Base-by-base conservation (phyloP, 2,797 vertebrate genomes). In the Mico argentatus region DNA sequence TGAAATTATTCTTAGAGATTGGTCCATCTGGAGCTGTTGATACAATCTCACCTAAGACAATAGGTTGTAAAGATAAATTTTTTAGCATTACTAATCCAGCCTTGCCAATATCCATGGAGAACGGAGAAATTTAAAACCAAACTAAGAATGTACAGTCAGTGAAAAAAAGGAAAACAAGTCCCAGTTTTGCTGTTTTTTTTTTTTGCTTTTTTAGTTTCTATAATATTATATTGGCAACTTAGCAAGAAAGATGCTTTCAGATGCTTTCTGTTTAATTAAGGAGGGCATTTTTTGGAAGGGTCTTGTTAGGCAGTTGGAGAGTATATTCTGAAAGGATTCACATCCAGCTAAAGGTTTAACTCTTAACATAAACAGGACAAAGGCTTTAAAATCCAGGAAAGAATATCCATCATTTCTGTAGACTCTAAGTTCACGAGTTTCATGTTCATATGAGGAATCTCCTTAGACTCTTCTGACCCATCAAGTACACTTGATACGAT, bases 1-100 rank as follows among this genome's bases (percentile, higher is more conserved):
- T 98, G 99, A 99, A 99, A 99, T 99, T 99, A 99, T 99, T 99
- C 99, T 99, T 98, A 98, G 98, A 99, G 99, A 99, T 98, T 99
- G 99, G 99, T 99, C 99, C 99, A 99, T 99, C 99, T 99, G 99
- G 98, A 99, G 98, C 97, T 97, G 97, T 97, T 98, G 99, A 99
- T 99, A 98, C 95, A 95, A 99, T 99, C 98, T 99, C 98, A 95
- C 98, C 97, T 97, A 98, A 98, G 98, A 99, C 98, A 98, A 98
- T 99, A 98, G 98, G 98, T 98, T 99, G 98, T 98, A 98, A 98
- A 99, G 98, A 99, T 98, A 99, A 97, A 95, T 98, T 98, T 98
- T 98, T 98, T 97, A 96, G 98, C 97, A 97, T 98, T 98, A 89
- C 93, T 96, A 95, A 98, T 97, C 97, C 97, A 95, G 95, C 50